A percentile compares a stretch with the other conserved stretches of the same genome.
Conservation (phyloP, 2,888 invertebrate genomes). For the Acrobasis consociella region DNA sequence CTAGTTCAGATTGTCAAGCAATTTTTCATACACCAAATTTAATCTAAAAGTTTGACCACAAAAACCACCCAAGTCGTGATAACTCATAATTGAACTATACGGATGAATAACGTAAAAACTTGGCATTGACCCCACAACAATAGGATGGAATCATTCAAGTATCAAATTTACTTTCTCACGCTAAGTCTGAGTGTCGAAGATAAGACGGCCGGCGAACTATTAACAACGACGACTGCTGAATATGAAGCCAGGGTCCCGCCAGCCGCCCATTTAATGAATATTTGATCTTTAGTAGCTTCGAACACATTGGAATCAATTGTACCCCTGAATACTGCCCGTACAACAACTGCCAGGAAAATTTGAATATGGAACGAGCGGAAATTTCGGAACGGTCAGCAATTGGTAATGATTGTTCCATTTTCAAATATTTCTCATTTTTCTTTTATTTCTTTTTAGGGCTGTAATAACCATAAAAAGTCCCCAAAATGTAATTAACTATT, state of each 20-base stretch:
- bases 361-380: constrained; percentile 28
- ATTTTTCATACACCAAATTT: too few relatives aligned
- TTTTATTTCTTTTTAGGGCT: not conserved
- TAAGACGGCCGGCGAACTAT: constrained; percentile 68
- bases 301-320: constrained; percentile 67
- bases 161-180: constrained; percentile 46
- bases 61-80: constrained; percentile 5
- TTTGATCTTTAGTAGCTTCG: constrained; percentile 59
- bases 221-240: constrained; percentile 70
- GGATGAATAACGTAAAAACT: not conserved
- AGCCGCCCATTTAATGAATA: constrained; percentile 70
- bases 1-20: too few relatives aligned
- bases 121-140: not conserved
- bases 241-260: constrained; percentile 59
- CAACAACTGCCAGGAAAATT: constrained; percentile 36
- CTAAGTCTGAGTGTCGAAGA: constrained; percentile 66
- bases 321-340: constrained; percentile 37
- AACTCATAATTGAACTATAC: not conserved
- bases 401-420: not conserved
- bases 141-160: constrained; percentile 37
- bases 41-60: not conserved
- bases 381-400: constrained; percentile 10
- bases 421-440: too few relatives aligned
- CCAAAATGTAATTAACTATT: too few relatives aligned
- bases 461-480: too few relatives aligned